Conservation (phyloP, 2,113 vertebrate genomes). For the Cygnus atratus region DNA sequence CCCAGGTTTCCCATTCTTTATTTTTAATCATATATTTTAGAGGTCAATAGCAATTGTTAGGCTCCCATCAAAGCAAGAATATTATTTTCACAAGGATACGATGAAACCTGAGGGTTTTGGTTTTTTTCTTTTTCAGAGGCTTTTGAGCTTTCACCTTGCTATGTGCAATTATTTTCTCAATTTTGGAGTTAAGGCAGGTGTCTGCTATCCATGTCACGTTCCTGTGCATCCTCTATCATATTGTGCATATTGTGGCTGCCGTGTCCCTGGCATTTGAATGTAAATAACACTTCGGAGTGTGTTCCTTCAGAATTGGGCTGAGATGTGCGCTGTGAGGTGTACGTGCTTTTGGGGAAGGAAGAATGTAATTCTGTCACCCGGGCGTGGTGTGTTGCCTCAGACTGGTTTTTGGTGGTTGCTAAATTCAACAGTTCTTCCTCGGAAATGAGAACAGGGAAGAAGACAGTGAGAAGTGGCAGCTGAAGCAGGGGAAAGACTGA, state of each 20-base stretch:
- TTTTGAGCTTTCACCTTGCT: not conserved
- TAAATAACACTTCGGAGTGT: rapidly evolving
- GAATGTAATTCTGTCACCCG: rapidly evolving
- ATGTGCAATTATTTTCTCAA: not conserved
- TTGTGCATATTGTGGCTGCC: rapidly evolving
- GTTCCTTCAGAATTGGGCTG: rapidly evolving
- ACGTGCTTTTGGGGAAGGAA: not conserved
- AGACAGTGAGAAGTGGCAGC: rapidly evolving
- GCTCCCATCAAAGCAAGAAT: not conserved
- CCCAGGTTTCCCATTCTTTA: not conserved
- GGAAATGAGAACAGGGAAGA: not conserved
- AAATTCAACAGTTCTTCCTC: not conserved
- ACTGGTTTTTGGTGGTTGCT: no score
- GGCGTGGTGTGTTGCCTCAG: rapidly evolving
- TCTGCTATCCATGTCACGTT: rapidly evolving
- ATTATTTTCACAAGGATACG: not conserved
- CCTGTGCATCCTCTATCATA: rapidly evolving
- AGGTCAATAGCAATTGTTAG: not conserved
- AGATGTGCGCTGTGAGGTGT: rapidly evolving
- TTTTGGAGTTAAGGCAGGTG: rapidly evolving
- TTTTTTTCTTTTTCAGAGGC: not conserved
- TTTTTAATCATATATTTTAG: not conserved
- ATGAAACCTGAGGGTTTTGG: not conserved
- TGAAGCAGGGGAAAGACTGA: no score
- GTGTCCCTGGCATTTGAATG: rapidly evolving